A percentile compares a stretch with the other conserved stretches of the same genome.
phyloP scores from a whole-genome alignment of 1,140 invertebrate species.

The Trichonephila inaurata region DNA sequence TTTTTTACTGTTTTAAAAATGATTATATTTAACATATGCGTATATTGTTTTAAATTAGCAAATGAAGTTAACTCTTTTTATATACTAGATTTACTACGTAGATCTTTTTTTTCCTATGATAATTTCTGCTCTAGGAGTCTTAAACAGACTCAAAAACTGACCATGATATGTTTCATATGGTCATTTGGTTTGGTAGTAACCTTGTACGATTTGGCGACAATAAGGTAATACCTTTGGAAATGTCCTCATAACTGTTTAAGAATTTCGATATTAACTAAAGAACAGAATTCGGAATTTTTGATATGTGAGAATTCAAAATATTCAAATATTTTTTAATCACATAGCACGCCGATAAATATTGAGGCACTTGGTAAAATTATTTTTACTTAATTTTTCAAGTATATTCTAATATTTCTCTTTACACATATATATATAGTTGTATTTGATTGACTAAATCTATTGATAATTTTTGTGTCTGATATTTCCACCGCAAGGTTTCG shows the following conservation, averaged over 20 bases:
- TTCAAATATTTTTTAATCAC: background rate
- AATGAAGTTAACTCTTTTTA: too few relatives aligned
- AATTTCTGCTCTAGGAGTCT: too few relatives aligned
- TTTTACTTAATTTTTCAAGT: background rate
- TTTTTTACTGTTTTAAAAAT: too few relatives aligned
- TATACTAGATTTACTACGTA: too few relatives aligned
- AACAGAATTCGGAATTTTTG: background rate
- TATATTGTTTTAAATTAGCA: too few relatives aligned
- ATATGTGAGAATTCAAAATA: background rate
- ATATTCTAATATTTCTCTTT: background rate
- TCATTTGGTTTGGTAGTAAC: background rate
- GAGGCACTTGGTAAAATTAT: constrained; percentile 19
- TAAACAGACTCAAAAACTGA: background rate
- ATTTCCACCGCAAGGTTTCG: too few relatives aligned
- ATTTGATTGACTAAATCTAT: too few relatives aligned
- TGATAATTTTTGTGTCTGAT: too few relatives aligned
- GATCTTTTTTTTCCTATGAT: too few relatives aligned
- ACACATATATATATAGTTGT: background rate
- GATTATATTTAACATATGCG: too few relatives aligned
- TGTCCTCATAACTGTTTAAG: background rate
- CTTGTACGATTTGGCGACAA: background rate
- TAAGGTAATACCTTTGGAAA: background rate
- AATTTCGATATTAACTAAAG: background rate
- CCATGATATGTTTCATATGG: constrained; percentile 6
- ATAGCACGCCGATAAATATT: background rate